Conservation (phyloP, 2,888 invertebrate species). For the Hypomecis punctinalis region DNA sequence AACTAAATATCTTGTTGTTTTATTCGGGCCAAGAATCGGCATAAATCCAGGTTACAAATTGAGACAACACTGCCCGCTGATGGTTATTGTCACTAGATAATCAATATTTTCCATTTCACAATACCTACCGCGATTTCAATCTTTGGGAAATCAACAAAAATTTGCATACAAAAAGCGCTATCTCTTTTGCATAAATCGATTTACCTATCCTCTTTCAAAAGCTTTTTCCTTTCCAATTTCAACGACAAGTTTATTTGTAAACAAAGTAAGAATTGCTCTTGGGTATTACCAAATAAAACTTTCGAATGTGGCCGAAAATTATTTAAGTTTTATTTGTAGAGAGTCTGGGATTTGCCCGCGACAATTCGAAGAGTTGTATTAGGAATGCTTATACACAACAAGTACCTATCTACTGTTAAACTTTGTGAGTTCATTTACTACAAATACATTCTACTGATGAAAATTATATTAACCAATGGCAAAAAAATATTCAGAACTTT, state of each 20-base stretch:
- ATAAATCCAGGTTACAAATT: conserved; percentile 50
- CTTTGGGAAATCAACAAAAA: conserved; percentile 82
- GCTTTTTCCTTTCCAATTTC: conserved; percentile 81
- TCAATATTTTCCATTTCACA: conserved; percentile 76
- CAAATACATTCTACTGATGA: too few relatives aligned
- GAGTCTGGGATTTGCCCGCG: conserved; percentile 4
- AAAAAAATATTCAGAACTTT: too few relatives aligned
- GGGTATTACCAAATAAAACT: conserved; percentile 82
- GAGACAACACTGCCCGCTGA: conserved; percentile 49
- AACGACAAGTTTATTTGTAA: conserved; percentile 82
- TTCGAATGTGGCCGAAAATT: conserved; percentile 69
- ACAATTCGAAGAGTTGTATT: conserved; percentile 1
- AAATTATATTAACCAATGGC: too few relatives aligned
- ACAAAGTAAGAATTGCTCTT: conserved; percentile 81
- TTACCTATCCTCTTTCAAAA: conserved; percentile 82
- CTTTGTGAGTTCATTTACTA: too few relatives aligned
- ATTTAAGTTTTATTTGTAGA: conserved; percentile 57
- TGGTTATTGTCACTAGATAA: conserved; percentile 65
- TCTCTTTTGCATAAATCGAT: conserved; percentile 84
- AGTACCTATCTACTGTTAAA: too few relatives aligned
- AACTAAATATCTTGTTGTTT: neutral
- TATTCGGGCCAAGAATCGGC: neutral
- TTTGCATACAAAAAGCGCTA: conserved; percentile 84
- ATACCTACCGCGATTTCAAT: conserved; percentile 80
- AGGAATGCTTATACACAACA: neutral